Base-by-base conservation (phyloP, 2,888 invertebrate genomes). In the Lasioglossum calceatum region DNA sequence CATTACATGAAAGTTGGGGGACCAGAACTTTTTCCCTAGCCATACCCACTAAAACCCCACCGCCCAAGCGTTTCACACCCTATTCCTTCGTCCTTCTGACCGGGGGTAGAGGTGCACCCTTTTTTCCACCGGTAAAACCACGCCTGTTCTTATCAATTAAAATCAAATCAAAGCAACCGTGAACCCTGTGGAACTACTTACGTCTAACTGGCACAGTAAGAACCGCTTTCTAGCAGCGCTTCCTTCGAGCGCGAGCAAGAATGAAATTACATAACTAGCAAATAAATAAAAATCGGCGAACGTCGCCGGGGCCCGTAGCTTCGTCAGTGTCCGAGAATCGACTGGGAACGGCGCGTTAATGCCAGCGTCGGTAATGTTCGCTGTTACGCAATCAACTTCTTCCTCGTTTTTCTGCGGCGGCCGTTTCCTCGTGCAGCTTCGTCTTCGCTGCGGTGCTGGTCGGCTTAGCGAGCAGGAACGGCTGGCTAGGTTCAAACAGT, bases 401-500 rank as follows among this genome's bases (percentile, higher is more conserved):
- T 79, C 73, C 77, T 76, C 67, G 75, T 82, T 72, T 82, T 77
- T 77, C 76, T 39, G 54, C 47, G 32, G 54, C 77, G 80, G 27
- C 81, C 78, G 67, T 81, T 78, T 44, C 75, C 78, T 83, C 87
- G 77, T 47, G 76, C 44, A 32, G 64, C 27, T 36, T 44, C 70
- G 81, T 81, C 77, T 27, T 67, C 39, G 67, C 19, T 8, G 36
- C 19, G 64, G 47, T 61, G 64, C 74, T 61, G 77, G 67, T 50
- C 27, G 75, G 76, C 54, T 73, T 72, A 64, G 67, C 70, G 71
- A 77, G 76, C 84, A 64, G 47, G 67, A 72, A 72, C 83, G 74
- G 64, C 73, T 81, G 70, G 85, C 72, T 67, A 77, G 72, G 90
- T 84, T 87, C 81, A 90, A 91, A 92, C 88, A 72, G 58, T 27